phyloP scores from a whole-genome alignment of 2,888 invertebrate species.

The Drosophila flavopinicola region DNA sequence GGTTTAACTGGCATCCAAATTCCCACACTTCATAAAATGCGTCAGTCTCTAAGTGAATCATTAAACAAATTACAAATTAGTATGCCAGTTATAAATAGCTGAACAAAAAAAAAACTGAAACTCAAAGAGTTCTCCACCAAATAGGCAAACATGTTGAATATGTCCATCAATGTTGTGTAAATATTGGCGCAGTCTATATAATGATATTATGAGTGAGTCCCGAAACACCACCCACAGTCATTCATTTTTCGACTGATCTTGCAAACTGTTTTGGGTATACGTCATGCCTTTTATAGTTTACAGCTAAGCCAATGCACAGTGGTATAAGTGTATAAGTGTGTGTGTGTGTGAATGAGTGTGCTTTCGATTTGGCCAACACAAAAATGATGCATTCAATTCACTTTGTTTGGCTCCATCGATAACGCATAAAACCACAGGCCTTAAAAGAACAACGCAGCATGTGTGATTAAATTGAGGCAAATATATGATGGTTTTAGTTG shows the following conservation, averaged over 20 bases:
- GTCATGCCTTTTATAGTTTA: conserved; percentile 36
- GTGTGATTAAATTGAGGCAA: neutral
- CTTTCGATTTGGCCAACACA: conserved; percentile 1
- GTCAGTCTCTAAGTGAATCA: conserved; percentile 69
- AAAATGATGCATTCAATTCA: conserved; percentile 17
- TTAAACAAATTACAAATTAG: conserved; percentile 78
- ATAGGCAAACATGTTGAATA: conserved; percentile 63
- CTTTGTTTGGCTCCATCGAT: conserved; percentile 11
- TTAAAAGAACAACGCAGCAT: neutral
- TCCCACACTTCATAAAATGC: conserved; percentile 67
- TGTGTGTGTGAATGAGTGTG: no score
- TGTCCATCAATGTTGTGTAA: conserved; percentile 73
- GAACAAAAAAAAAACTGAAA: conserved; percentile 37
- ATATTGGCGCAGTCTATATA: conserved; percentile 65
- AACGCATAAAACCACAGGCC: conserved; percentile 9
- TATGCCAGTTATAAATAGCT: conserved; percentile 76
- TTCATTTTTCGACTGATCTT: conserved; percentile 11
- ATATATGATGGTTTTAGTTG: neutral
- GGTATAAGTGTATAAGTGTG: no score
- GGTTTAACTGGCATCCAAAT: conserved; percentile 31
- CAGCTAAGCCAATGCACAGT: conserved; percentile 25
- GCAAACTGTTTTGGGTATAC: conserved; percentile 29
- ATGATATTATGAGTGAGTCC: conserved; percentile 8
- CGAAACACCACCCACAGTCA: conserved; percentile 47
- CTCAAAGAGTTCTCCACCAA: conserved; percentile 44